Percentiles rank a stretch among this genome's conserved stretches.
Evolutionary conservation across 2,888 invertebrate genomes (phyloP).

Genomic region (Latrodectus hesperus): DNA sequence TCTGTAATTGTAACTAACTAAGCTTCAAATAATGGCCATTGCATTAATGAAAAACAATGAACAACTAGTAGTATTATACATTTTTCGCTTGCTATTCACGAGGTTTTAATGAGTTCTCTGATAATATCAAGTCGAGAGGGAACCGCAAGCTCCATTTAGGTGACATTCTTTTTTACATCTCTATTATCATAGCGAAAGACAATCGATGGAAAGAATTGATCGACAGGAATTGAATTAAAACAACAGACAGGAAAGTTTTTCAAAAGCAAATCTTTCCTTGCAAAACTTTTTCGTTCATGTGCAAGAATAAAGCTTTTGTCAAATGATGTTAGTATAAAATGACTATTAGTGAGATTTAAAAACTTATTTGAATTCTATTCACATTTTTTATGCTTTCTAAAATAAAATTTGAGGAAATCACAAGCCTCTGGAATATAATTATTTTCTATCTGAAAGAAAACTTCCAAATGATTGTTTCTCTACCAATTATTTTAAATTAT

Average conservation of each 20-base stretch:
- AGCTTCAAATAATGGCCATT: background rate
- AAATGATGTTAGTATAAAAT: background rate
- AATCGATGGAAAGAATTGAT: constrained; percentile 54
- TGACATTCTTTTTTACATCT: constrained; percentile 22
- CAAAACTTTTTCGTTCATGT: background rate
- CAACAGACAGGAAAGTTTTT: constrained; percentile 65
- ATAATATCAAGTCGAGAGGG: constrained; percentile 60
- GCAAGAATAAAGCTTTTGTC: background rate
- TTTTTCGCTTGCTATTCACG: constrained; percentile 11
- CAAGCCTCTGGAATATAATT: background rate
- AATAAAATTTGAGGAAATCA: constrained; percentile 1
- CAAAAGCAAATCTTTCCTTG: constrained; percentile 43
- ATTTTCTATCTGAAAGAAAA: background rate
- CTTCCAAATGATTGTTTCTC: background rate
- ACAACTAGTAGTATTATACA: background rate
- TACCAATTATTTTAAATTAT: background rate
- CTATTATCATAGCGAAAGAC: constrained; percentile 45
- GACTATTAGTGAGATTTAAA: background rate
- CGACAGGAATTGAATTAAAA: constrained; percentile 57
- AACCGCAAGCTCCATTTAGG: constrained; percentile 42
- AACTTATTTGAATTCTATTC: background rate
- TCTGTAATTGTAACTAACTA: background rate
- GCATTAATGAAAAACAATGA: background rate
- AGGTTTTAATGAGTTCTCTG: constrained; percentile 48
- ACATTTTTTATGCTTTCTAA: background rate